Conservation (phyloP, 2,797 vertebrate genomes). For the Mormyrus proboscirostris region DNA sequence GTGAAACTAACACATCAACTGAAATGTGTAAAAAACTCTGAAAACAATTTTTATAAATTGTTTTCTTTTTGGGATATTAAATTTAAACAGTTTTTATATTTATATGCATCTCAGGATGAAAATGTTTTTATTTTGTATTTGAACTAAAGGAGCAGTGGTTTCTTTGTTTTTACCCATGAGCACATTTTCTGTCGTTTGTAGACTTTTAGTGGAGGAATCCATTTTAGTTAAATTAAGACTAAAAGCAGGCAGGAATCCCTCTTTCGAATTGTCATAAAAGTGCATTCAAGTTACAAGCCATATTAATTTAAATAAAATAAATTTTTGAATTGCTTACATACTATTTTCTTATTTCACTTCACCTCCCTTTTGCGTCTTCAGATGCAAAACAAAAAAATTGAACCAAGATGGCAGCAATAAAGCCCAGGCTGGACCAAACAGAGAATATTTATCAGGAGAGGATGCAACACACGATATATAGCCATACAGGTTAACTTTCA, state of each 20-base stretch:
- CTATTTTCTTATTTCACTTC: neutral
- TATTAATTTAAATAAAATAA: neutral
- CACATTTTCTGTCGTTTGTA: neutral
- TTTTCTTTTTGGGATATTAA: neutral
- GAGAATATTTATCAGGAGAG: slow-evolving; percentile 33
- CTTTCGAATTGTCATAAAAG: neutral
- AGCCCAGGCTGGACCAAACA: slow-evolving; percentile 20
- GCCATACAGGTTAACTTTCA: slow-evolving; percentile 18
- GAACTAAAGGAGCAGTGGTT: neutral
- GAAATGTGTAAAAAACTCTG: neutral
- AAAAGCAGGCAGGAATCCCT: neutral
- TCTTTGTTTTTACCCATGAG: neutral
- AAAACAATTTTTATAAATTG: neutral
- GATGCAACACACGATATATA: slow-evolving; percentile 43
- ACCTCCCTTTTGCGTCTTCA: slow-evolving; percentile 12
- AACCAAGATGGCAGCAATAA: neutral
- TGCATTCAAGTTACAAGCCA: neutral
- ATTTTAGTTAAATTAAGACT: neutral
- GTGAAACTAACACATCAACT: neutral
- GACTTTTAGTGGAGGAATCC: neutral
- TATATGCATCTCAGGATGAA: neutral
- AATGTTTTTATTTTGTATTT: neutral
- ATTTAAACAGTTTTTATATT: neutral
- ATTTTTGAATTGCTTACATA: neutral
- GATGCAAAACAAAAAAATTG: slow-evolving; percentile 12